Evolutionary conservation across 2,113 vertebrate species (phyloP), one percentile per base, ranked within the genome.

Genomic region (Hucho hucho): DNA sequence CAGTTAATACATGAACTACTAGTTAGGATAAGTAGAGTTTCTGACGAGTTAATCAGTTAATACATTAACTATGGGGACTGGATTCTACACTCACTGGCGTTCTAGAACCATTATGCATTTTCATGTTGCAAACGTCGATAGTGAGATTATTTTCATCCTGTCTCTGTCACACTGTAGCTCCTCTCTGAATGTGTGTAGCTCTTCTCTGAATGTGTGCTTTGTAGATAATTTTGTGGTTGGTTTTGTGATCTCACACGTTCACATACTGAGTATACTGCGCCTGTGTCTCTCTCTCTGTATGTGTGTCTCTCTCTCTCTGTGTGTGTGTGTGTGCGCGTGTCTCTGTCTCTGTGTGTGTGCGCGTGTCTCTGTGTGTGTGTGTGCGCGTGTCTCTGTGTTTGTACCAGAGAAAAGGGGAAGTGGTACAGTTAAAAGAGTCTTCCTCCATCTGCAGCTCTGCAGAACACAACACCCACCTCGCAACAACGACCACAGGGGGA

Each of bases 351-450:
- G 28, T 47, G 32, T 53, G 37, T 68, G 73, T 37, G 20, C 16
- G 74, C 2, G 71, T 64, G 43, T 18, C 3, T 18, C 32, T 7
- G 72, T 53, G 58, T 37, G n/a, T n/a, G n/a, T n/a, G n/a, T n/a
- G n/a, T n/a, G n/a, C n/a, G n/a, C n/a, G n/a, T n/a, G n/a, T n/a
- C n/a, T n/a, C n/a, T n/a, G n/a, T n/a, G n/a, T n/a, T n/a, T n/a
- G n/a, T 24, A 14, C 56, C 7, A 73, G 78, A 79, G 83, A 69
- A 77, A 79, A 82, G 67, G 81, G 83, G 83, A 82, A 82, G 83
- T 82, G 76, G 69, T 84, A 80, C 77, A 75, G 65, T 77, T 79
- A 73, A 82, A 82, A 79, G 3, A 13, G 74, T 69, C 70, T n/a
- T n/a, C n/a, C n/a, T n/a, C n/a, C n/a, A n/a, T n/a, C n/a, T n/a